Base-by-base conservation (phyloP, 2,888 invertebrate genomes). In the Apocheima hispidaria region DNA sequence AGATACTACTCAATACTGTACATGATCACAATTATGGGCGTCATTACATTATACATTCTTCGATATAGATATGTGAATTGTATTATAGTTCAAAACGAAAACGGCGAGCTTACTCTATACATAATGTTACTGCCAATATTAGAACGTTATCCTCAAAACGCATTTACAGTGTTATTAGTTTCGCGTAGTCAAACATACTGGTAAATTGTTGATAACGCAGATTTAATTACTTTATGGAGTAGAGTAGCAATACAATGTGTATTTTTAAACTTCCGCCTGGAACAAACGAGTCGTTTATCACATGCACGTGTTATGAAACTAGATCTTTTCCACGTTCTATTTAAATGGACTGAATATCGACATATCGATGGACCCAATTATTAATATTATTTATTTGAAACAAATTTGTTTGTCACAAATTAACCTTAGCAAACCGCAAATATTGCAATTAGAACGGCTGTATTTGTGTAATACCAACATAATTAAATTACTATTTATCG, bases 241-340 rank as follows among this genome's bases (percentile, higher is more conserved):
- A 55, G 53, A 60, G 36, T 61, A 62, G 46, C 30, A n/a, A n/a
- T 52, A 59, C 35, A 14, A 28, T 41, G 14, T 40, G 14, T 53
- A 44, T 46, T 48, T 38, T 21, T 18, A 71, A 52, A 71, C 71
- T 78, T 79, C 82, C 77, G 71, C 63, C 57, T 71, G 67, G 73
- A 73, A 79, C 78, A 73, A 68, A 71, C 75, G 70, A 69, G 55
- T 61, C 48, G 50, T 73, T 83, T 84, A 83, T 84, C 83, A 55
- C 79, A 48, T 84, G 80, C 85, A 84, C 85, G 84, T 79, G 84
- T 69, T 63, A 49, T 64, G 71, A 73, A 83, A 78, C 84, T 82
- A 81, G 83, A 79, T 84, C 75, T 77, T 72, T 78, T 76, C 70
- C 75, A 71, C 65, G 68, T 74, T 60, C 65, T 71, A 74, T 81